phyloP scores from a whole-genome alignment of 2,113 vertebrate species.

The Vulpes ferrilata region DNA sequence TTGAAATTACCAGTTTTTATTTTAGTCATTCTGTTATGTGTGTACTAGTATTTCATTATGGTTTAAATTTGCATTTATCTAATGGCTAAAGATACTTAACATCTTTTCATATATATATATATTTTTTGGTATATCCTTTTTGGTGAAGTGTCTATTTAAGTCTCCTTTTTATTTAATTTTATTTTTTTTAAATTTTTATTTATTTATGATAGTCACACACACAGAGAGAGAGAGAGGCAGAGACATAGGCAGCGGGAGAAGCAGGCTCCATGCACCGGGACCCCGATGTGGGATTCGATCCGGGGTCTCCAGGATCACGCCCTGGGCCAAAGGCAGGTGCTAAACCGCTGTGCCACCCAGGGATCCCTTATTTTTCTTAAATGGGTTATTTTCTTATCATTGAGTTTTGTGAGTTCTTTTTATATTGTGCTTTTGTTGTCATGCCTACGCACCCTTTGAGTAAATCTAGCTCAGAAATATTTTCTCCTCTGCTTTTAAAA shows the following conservation, averaged over 20 bases:
- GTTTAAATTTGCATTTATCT: conserved; percentile 16
- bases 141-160: not conserved
- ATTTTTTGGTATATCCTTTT: not conserved
- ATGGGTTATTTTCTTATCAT: not conserved
- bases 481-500: not conserved
- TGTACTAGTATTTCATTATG: not conserved
- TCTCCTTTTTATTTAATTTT: not conserved
- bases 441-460: not conserved
- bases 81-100: not conserved
- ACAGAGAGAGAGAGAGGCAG: no score
- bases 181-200: no score
- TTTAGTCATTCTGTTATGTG: not conserved
- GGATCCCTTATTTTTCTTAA: not conserved
- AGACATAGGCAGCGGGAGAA: no score
- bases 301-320: no score
- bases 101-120: conserved; percentile 12
- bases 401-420: conserved; percentile 29
- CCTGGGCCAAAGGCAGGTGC: no score
- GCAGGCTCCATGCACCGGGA: no score
- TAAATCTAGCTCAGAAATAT: not conserved
- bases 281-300: no score
- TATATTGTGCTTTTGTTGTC: not conserved
- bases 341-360: no score
- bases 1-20: not conserved
- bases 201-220: no score